Conservation (phyloP, 2,888 invertebrate species). For the Drosophila pseudotakahashii region DNA sequence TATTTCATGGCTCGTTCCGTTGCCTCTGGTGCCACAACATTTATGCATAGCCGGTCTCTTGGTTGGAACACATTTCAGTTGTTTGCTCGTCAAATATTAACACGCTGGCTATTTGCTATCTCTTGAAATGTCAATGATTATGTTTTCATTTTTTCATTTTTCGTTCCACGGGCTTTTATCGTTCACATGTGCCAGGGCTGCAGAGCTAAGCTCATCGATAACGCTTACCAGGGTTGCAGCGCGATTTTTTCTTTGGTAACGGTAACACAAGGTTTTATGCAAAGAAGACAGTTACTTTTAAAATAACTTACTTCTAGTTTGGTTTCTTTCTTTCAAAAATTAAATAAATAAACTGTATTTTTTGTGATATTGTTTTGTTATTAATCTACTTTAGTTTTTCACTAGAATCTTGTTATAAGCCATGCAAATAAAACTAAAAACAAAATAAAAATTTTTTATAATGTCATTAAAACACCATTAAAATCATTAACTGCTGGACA, state of each 20-base stretch:
- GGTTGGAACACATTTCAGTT: constrained; percentile 54
- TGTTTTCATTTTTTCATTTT: constrained; percentile 11
- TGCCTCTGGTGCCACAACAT: constrained; percentile 12
- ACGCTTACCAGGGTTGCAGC: constrained; percentile 13
- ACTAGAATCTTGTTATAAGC: no score
- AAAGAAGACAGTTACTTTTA: not conserved
- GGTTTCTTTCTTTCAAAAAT: no score
- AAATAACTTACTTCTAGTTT: not conserved
- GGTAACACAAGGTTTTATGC: not conserved
- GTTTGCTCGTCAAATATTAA: constrained; percentile 37
- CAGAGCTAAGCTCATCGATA: constrained; percentile 14
- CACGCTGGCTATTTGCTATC: constrained; percentile 27
- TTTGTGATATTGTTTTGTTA: no score
- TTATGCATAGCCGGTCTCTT: constrained; percentile 44
- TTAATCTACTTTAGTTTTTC: no score
- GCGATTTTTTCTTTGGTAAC: not conserved
- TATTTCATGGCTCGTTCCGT: constrained; percentile 69
- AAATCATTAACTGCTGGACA: no score
- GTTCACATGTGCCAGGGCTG: constrained; percentile 25
- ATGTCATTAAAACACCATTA: no score
- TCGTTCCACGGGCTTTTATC: constrained; percentile 9
- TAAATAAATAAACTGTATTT: no score
- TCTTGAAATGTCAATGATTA: constrained; percentile 21
- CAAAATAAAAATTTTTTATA: no score
- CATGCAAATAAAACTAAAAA: no score